Evolutionary conservation across 2,888 invertebrate species (phyloP).

Genomic region (Eupithecia abbreviata): DNA sequence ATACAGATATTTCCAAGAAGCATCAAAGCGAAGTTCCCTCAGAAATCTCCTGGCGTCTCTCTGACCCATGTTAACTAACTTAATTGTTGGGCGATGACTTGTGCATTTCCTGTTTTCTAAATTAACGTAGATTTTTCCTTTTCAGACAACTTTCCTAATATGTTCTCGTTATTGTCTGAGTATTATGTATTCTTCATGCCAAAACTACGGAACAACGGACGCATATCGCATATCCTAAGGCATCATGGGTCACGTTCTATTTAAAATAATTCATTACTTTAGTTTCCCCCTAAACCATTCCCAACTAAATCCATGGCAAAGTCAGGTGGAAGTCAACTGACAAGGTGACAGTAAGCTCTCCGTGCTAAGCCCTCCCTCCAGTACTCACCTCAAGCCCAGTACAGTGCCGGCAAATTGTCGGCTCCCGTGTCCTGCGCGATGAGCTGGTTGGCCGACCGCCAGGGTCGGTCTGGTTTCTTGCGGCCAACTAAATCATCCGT

Average conservation of each 20-base stretch:
- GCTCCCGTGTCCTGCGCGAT: conserved; percentile 1
- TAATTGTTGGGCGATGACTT: conserved; percentile 26
- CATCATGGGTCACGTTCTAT: too few species aligned
- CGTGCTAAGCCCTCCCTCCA: background rate
- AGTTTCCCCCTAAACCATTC: background rate
- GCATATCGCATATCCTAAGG: too few species aligned
- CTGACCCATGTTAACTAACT: conserved; percentile 7
- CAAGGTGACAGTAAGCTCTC: background rate
- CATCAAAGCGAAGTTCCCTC: background rate
- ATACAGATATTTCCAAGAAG: background rate
- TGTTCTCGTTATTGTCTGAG: background rate
- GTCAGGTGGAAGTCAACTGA: background rate
- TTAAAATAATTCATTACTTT: background rate
- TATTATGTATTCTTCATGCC: too few species aligned
- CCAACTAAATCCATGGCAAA: background rate
- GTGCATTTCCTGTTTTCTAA: background rate
- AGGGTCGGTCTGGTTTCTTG: background rate
- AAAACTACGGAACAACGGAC: too few species aligned
- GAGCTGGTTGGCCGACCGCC: background rate
- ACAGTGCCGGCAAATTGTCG: background rate
- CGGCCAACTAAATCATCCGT: conserved; percentile 1
- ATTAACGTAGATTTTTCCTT: conserved; percentile 14
- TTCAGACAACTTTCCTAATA: background rate
- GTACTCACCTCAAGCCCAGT: background rate
- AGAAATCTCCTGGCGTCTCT: background rate